phyloP scores from a whole-genome alignment of 2,113 vertebrate species.

The Danio rerio region DNA sequence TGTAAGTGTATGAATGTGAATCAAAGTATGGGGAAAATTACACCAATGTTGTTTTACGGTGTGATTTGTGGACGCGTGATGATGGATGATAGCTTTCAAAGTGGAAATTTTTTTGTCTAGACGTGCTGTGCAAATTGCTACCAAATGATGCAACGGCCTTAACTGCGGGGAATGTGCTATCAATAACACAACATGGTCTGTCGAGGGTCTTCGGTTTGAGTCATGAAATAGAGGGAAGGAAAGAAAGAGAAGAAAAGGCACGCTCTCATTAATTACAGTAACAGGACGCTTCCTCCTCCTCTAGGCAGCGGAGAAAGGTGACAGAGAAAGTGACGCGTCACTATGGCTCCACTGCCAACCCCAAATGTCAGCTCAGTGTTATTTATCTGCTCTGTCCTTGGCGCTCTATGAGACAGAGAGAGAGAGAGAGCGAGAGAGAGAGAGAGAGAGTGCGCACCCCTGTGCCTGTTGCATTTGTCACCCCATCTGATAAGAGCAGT shows the following conservation, averaged over 20 bases:
- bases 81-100: slow-evolving; percentile 71
- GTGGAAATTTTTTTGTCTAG: slow-evolving; percentile 62
- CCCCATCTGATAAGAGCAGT: slow-evolving; percentile 19
- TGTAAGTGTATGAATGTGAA: slow-evolving; percentile 13
- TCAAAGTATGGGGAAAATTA: slow-evolving; percentile 12
- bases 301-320: slow-evolving; percentile 34
- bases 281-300: slow-evolving; percentile 42
- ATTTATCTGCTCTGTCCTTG: slow-evolving; percentile 62
- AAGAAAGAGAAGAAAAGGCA: slow-evolving; percentile 20
- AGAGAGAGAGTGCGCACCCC: neutral
- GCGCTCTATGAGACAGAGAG: slow-evolving; percentile 45
- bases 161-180: slow-evolving; percentile 68
- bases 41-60: slow-evolving; percentile 16
- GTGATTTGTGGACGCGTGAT: slow-evolving; percentile 42
- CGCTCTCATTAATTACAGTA: slow-evolving; percentile 54
- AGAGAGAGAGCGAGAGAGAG: neutral
- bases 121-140: slow-evolving; percentile 67
- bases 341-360: slow-evolving; percentile 44
- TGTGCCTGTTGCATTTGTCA: neutral
- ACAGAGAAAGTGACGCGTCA: slow-evolving; percentile 61
- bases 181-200: slow-evolving; percentile 66
- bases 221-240: slow-evolving; percentile 33
- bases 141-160: slow-evolving; percentile 75
- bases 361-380: slow-evolving; percentile 65
- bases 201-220: neutral